Evolutionary conservation across 1,140 invertebrate genomes (phyloP).

Genomic region (Agrilus planipennis): DNA sequence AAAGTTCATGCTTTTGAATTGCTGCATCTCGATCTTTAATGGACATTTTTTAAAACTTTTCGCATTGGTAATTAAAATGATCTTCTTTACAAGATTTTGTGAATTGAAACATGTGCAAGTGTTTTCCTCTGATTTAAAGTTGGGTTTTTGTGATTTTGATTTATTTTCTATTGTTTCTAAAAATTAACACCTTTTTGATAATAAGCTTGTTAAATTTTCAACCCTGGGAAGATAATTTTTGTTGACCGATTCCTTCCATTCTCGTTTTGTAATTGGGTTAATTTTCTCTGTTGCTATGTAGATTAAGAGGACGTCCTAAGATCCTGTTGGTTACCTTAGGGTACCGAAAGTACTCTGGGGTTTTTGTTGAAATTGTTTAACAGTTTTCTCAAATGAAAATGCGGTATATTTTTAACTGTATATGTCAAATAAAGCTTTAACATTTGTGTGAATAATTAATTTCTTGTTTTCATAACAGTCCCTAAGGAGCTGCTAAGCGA

Average conservation of each 20-base stretch:
- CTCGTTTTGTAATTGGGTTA: neutral
- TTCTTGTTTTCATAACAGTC: constrained; percentile 9
- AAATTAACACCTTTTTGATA: neutral
- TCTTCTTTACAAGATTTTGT: neutral
- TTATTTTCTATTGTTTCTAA: constrained; percentile 3
- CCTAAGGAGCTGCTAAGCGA: constrained; percentile 4
- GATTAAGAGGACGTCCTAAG: neutral
- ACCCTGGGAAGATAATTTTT: neutral
- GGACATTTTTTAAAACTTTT: neutral
- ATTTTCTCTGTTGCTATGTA: constrained; percentile 1
- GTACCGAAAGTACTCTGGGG: too few species aligned
- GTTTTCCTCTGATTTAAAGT: neutral
- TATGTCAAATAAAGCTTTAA: constrained; percentile 3
- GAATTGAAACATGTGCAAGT: neutral
- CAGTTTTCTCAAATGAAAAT: neutral
- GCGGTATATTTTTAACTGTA: neutral
- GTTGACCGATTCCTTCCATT: constrained; percentile 2
- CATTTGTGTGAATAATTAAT: constrained; percentile 1
- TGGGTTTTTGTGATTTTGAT: neutral
- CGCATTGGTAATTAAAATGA: constrained; percentile 1
- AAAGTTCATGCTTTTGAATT: neutral
- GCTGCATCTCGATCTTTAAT: neutral
- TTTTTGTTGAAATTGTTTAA: too few species aligned
- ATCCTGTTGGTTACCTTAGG: neutral
- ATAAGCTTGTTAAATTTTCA: neutral